phyloP scores from a whole-genome alignment of 2,888 invertebrate species.

The Synergus gifuensis region DNA sequence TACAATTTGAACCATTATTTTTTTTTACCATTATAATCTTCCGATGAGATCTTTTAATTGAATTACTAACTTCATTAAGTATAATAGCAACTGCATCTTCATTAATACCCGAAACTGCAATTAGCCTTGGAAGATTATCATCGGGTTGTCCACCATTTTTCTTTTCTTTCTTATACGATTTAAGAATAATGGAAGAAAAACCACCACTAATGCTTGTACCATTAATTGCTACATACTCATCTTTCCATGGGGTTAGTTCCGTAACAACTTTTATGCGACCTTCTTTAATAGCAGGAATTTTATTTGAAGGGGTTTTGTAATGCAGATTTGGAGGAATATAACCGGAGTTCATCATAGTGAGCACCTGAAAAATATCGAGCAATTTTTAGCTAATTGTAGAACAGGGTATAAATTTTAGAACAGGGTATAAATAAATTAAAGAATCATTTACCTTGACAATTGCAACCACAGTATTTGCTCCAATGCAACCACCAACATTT shows the following conservation, averaged over 20 bases:
- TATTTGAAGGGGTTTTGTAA: conserved; percentile 75
- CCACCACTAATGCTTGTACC: conserved; percentile 47
- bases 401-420: too few species aligned
- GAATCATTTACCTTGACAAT: conserved; percentile 52
- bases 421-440: background rate
- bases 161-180: conserved; percentile 51
- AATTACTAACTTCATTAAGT: conserved; percentile 80
- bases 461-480: conserved; percentile 42
- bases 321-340: conserved; percentile 80
- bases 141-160: conserved; percentile 80
- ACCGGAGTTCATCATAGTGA: conserved; percentile 60
- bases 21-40: too few species aligned
- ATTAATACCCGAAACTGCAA: conserved; percentile 88
- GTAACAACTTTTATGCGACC: conserved; percentile 53
- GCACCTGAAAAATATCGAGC: conserved; percentile 44
- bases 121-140: conserved; percentile 85
- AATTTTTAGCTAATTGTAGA: background rate
- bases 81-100: conserved; percentile 84
- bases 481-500: conserved; percentile 48
- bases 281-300: conserved; percentile 51
- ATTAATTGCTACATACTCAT: conserved; percentile 50
- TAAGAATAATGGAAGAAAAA: conserved; percentile 50
- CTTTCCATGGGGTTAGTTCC: conserved; percentile 52
- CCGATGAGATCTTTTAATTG: too few species aligned
- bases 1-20: background rate